Evolutionary conservation across 2,113 vertebrate genomes (phyloP).

Genomic region (Hydrolagus affinis): DNA sequence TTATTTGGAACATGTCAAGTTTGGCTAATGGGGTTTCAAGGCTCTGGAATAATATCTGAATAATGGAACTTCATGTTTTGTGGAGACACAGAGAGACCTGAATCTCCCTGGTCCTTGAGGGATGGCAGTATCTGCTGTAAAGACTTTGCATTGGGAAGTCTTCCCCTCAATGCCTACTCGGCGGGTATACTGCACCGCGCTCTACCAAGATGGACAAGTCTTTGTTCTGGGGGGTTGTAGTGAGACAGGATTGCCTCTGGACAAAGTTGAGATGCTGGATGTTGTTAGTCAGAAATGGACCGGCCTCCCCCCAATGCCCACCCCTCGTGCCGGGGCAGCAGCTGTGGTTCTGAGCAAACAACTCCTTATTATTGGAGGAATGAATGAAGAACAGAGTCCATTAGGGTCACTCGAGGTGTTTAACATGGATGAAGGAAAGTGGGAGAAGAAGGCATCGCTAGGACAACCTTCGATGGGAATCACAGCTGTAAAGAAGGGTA

Average conservation of each 20-base stretch:
- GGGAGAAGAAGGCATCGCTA: slow-evolving; percentile 78
- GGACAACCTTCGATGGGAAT: slow-evolving; percentile 90
- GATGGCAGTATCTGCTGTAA: slow-evolving; percentile 69
- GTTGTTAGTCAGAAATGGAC: slow-evolving; percentile 75
- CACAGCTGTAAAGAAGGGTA: slow-evolving; percentile 83
- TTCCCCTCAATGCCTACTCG: slow-evolving; percentile 81
- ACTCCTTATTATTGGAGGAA: slow-evolving; percentile 82
- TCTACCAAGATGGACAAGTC: slow-evolving; percentile 70
- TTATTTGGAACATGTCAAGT: background rate
- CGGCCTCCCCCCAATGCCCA: slow-evolving; percentile 68
- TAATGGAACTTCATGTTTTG: background rate
- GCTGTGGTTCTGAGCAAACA: slow-evolving; percentile 69
- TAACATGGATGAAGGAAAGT: slow-evolving; percentile 82
- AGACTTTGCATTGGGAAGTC: slow-evolving; percentile 74
- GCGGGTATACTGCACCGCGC: slow-evolving; percentile 82
- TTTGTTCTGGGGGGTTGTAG: slow-evolving; percentile 90
- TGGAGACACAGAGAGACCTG: background rate
- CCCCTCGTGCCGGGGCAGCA: slow-evolving; percentile 74
- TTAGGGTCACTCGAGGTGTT: slow-evolving; percentile 83
- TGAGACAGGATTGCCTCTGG: slow-evolving; percentile 69
- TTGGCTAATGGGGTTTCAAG: background rate
- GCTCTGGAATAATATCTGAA: background rate
- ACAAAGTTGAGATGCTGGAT: slow-evolving; percentile 72
- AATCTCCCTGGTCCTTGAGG: background rate
- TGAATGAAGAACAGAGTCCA: slow-evolving; percentile 80